Evolutionary conservation across 2,888 invertebrate species (phyloP), one percentile per base, ranked within the genome.

Genomic region (Andrena trimmerana): DNA sequence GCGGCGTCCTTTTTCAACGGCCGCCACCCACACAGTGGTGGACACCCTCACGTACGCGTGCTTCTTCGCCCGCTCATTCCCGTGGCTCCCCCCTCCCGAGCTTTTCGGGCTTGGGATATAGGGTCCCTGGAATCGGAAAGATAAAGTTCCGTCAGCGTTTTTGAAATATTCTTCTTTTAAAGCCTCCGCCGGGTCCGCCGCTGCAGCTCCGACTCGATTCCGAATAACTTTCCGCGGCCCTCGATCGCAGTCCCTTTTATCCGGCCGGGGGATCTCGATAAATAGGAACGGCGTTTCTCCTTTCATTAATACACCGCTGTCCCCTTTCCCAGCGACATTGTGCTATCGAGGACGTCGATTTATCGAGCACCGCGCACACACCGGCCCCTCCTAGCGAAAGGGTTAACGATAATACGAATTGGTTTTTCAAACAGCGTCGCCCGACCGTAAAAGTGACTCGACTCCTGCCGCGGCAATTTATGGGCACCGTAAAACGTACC

Each of bases 101-200:
- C 76, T 54, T 48, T 81, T 57, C 65, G 20, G 66, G 42, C 42
- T n/a, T n/a, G 31, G 72, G 52, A 78, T 83, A 78, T 78, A 70
- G 78, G 77, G 78, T 81, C 83, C 57, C 62, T 71, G 79, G 70
- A 87, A 83, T 84, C 70, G 83, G 77, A 68, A 82, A 85, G 87
- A 89, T 85, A 83, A 85, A 89, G 90, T 87, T 83, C 85, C 87
- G 86, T 89, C 90, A 86, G 90, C 88, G 82, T 88, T 91, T 89
- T 86, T 81, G 75, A 88, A 89, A 88, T 90, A 90, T 89, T 88
- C 88, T 67, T 62, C 83, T 42, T 66, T 74, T 66, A 73, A 73
- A 83, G 62, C 59, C 60, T 29, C 50, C 59, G 52, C n/a, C 71
- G 67, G 42, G 24, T 75, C 75, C 52, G 60, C 54, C 24, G 33